Base-by-base conservation (phyloP, 2,888 invertebrate genomes). In the Lasioglossum leucozonium region DNA sequence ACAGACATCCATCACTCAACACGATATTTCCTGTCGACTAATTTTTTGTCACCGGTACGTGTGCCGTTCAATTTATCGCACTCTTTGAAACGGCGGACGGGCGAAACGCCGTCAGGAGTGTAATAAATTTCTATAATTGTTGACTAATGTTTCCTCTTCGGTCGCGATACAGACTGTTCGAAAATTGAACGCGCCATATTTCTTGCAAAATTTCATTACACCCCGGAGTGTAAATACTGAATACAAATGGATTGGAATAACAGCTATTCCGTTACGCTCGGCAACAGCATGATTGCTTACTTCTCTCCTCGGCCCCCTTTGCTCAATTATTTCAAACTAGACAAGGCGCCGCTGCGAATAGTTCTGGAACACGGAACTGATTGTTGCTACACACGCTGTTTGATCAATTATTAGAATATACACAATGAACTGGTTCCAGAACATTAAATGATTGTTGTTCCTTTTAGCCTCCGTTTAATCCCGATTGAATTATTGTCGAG, bases 121-220 rank as follows among this genome's bases (percentile, higher is more conserved):
- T 67, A 47, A 69, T 67, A 77, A 77, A 47, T 51, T 77, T 37
- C 47, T 65, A 34, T 34, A 42, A 22, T n/a, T 30, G 10, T 40
- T 44, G 34, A 65, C 47, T 51, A 44, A 55, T 34, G n/a, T 37
- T 8, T 65, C n/a, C n/a, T 26, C 44, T 30, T 58, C 58, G 30
- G n/a, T 16, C n/a, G 37, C 16, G 34, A 16, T 47, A 6, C 72
- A 10, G 34, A 26, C 18, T 16, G 71, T 42, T 62, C 40, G 51
- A 40, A 79, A 79, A 51, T 72, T 72, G 44, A 75, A 37, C 18
- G 44, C 5, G 30, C 55, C 72, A 72, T 83, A 67, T 62, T 65
- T 77, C 79, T 51, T 62, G 72, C 44, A 65, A 77, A 81, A 81
- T 86, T 86, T 86, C 75, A 85, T 85, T 85, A 77, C 74, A 51